Base-by-base conservation (phyloP, 2,888 invertebrate genomes). In the Marronus borbonicus region DNA sequence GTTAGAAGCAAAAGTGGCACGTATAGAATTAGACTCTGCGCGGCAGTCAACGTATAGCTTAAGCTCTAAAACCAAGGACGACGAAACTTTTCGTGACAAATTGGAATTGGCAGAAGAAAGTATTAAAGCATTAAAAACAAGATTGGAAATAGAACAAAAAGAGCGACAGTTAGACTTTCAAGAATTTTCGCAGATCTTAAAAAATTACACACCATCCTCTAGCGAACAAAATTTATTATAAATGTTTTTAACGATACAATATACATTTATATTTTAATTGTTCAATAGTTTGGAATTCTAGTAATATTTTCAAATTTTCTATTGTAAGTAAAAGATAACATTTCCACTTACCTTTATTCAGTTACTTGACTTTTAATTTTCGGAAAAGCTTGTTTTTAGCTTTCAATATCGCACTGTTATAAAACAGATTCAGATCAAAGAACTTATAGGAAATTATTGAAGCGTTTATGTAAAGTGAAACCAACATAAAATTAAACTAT, bases 51-150 rank as follows among this genome's bases (percentile, higher is more conserved):
- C 70, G 14, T 79, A 79, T 50, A 76, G 58, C 84, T 3, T 89
- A 85, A 83, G 79, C 24, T 76, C 74, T 74, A 66, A 80, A 70
- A 44, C 77, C 28, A 76, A 72, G n/a, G 76, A 74, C 14, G 74
- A 69, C 3, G 24, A 28, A 10, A 24, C 55, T 10, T 44, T 66
- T 50, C 62, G 76, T 3, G 84, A 86, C 80, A 89, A 90, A 83
- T 85, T 93, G 76, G 92, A 93, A 84, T 86, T 94, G 76, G 90
- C 93, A 0, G 91, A 93, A 83, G 93, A 94, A 86, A 92, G 92
- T 83, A 89, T 93, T 60, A 91, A 92, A 85, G 91, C 92, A 20
- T 87, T 94, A 85, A 91, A 92, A 84, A 91, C 92, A 60, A 90
- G 92, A 84, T 85, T 94, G 55, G 91, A 91, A 83, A 92, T 93